Base-by-base conservation (phyloP, 2,888 invertebrate species). In the Gandaritis pyraliata region DNA sequence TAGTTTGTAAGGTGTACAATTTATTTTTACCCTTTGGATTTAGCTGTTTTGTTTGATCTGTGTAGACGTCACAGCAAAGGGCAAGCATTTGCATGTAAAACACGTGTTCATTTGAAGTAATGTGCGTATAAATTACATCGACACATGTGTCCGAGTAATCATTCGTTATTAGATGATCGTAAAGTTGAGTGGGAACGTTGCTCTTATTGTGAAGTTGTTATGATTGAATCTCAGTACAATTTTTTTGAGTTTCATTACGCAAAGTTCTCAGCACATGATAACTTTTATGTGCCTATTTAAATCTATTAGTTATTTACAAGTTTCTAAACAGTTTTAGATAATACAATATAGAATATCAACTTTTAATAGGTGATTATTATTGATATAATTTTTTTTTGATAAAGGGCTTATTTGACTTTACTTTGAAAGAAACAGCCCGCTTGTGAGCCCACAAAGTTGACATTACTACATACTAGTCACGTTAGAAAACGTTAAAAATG, bases 51-150 rank as follows among this genome's bases (percentile, higher is more conserved):
- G 33, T 46, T 10, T 13, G 1, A 54, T 18, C 58, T 58, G 58
- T 69, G 54, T 68, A 75, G 74, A 70, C 67, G 77, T 72, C 75
- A 65, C 73, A 70, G 79, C 82, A 83, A 84, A 83, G 83, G 82
- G 82, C 74, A 58, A 65, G 72, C 72, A 89, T 90, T 90, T 87
- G 85, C 89, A 90, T 90, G 85, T 88, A 87, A 86, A 90, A 86
- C 82, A 87, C 82, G 84, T 79, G 87, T 82, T 86, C 84, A 86
- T 90, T 89, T 84, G 81, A 83, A 85, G 81, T 86, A 81, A 86
- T 83, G 83, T 81, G 66, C 74, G 78, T 77, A 82, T 86, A 80
- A 76, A 83, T 84, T 83, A 82, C 75, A 76, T 71, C 69, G 70
- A 70, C 76, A 77, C 70, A 76, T 77, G 70, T 75, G 75, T 70